Conservation (phyloP, 2,113 vertebrate species). For the Spea multiplicata region DNA sequence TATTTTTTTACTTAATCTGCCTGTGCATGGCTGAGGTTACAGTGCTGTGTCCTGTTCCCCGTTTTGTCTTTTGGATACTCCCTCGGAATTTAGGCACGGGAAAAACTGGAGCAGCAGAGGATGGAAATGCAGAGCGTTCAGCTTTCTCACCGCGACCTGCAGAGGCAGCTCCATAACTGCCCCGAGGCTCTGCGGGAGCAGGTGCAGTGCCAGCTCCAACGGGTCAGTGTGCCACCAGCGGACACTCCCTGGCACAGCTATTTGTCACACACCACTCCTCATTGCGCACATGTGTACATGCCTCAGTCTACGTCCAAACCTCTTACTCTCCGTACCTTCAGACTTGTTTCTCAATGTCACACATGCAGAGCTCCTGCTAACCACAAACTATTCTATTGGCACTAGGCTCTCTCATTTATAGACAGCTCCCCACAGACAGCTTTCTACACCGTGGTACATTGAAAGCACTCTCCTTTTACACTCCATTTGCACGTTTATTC, state of each 20-base stretch:
- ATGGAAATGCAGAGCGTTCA: constrained; percentile 70
- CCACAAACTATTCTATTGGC: no score
- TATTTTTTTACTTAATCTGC: constrained; percentile 34
- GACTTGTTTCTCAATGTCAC: no score
- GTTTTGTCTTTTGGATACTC: constrained; percentile 53
- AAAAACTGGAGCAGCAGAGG: constrained; percentile 88
- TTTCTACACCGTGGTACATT: no score
- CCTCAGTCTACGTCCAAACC: no score
- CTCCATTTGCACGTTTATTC: no score
- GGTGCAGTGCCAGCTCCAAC: constrained; percentile 89
- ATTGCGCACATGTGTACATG: no score
- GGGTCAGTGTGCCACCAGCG: constrained; percentile 83
- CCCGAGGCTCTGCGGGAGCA: constrained; percentile 93
- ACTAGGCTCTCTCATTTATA: no score
- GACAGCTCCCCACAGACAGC: no score
- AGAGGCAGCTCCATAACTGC: constrained; percentile 95
- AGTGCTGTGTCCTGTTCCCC: constrained; percentile 58
- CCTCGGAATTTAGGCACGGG: constrained; percentile 84
- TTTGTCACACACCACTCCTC: constrained; percentile 37
- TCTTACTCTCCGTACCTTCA: no score
- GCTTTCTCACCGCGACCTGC: constrained; percentile 79
- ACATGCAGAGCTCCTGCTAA: no score
- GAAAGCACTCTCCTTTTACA: no score
- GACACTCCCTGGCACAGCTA: constrained; percentile 56
- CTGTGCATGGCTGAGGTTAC: constrained; percentile 76